phyloP scores from a whole-genome alignment of 2,888 invertebrate species.

The Nasonovia ribisnigri region DNA sequence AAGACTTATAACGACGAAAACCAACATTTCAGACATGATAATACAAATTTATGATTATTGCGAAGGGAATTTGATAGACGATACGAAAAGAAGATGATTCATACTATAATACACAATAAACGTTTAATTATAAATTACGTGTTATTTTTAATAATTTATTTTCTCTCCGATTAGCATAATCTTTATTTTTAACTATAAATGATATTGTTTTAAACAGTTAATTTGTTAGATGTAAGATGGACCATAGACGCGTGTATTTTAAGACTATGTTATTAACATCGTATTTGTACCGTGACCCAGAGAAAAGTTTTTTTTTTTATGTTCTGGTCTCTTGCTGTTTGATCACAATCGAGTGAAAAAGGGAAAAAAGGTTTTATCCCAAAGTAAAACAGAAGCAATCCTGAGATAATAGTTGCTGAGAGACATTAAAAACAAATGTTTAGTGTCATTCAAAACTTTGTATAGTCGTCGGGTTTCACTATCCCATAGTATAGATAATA shows the following conservation, averaged over 20 bases:
- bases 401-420: neutral
- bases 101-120: neutral
- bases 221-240: neutral
- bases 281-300: neutral
- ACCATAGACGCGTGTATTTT: neutral
- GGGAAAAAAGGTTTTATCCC: neutral
- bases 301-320: neutral
- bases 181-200: neutral
- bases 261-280: neutral
- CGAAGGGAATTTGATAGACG: no score
- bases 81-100: no score
- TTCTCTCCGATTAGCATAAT: neutral
- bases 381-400: conserved; percentile 15
- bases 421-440: conserved; percentile 34
- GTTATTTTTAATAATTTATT: neutral
- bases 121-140: neutral
- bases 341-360: neutral
- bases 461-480: neutral
- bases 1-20: no score
- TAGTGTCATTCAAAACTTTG: neutral
- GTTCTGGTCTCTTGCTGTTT: neutral
- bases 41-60: no score
- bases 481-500: neutral
- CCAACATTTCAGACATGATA: no score
- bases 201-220: neutral